Conservation (phyloP, 2,113 vertebrate genomes). For the Larimichthys crocea region DNA sequence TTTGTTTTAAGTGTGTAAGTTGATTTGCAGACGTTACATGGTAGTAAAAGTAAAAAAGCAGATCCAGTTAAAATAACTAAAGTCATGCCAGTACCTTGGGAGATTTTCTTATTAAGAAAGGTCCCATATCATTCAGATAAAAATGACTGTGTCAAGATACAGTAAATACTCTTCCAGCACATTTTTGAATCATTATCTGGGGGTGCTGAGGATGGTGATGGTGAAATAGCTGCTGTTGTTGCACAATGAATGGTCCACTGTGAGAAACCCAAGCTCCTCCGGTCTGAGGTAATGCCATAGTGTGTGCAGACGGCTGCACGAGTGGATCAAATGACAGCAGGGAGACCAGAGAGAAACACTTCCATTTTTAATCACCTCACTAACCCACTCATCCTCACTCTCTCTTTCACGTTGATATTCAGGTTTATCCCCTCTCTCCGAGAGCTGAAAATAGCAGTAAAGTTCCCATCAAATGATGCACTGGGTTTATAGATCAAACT, state of each 20-base stretch:
- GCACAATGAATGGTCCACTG: constrained; percentile 49
- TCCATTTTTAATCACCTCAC: constrained; percentile 74
- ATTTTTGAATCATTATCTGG: constrained; percentile 8
- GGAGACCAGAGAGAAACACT: constrained; percentile 42
- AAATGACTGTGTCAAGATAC: background rate
- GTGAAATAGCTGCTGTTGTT: constrained; percentile 27
- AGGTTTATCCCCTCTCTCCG: background rate
- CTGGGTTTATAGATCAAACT: background rate
- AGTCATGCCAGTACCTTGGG: background rate
- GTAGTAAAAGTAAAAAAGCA: background rate
- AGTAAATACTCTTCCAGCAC: background rate
- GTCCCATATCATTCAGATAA: background rate
- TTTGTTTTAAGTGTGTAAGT: background rate
- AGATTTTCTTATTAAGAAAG: background rate
- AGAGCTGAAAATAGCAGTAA: constrained; percentile 2
- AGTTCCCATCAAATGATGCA: background rate
- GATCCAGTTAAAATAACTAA: background rate
- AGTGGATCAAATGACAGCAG: constrained; percentile 71
- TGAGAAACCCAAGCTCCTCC: constrained; percentile 74
- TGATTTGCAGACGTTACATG: background rate
- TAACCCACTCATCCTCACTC: constrained; percentile 22
- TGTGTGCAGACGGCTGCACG: constrained; percentile 34
- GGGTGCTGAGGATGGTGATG: background rate
- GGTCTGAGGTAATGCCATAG: constrained; percentile 70
- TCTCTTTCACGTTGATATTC: constrained; percentile 5